Percentiles rank a stretch among this genome's conserved stretches.
phyloP scores from a whole-genome alignment of 2,888 invertebrate genomes.

The Philonicus albiceps region DNA sequence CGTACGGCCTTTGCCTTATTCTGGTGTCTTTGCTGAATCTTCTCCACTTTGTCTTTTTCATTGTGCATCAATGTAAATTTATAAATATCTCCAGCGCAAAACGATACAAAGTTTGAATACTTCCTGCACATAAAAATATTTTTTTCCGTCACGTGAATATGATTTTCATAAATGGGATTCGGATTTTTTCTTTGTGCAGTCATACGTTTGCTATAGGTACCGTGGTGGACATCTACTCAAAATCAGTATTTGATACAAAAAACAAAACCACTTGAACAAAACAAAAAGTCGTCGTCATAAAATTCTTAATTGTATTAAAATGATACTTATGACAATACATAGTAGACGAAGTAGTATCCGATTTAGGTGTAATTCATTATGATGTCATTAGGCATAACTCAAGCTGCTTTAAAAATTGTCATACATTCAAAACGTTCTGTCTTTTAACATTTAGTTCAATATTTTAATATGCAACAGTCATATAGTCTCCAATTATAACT shows the following conservation, averaged over 20 bases:
- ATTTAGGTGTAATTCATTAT: no score
- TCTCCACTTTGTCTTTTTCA: neutral
- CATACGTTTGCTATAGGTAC: neutral
- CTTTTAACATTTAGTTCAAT: no score
- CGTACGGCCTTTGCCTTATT: neutral
- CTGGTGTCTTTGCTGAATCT: neutral
- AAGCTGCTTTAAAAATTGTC: no score
- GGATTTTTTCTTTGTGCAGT: neutral
- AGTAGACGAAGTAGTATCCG: no score
- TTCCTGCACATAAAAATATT: neutral
- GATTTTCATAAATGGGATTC: neutral
- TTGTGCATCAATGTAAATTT: slow-evolving; percentile 5
- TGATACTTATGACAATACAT: no score
- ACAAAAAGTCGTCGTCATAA: neutral
- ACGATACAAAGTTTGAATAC: neutral
- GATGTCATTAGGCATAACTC: no score
- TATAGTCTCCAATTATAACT: no score
- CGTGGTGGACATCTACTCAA: neutral
- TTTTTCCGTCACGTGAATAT: neutral
- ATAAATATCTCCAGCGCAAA: neutral
- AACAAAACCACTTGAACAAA: neutral
- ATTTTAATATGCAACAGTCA: no score
- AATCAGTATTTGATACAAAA: neutral
- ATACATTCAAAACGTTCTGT: no score
- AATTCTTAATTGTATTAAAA: no score